Percentiles rank a stretch among this genome's conserved stretches.
Conservation (phyloP, 2,797 vertebrate genomes). For the Spinibarbus caldwelli region DNA sequence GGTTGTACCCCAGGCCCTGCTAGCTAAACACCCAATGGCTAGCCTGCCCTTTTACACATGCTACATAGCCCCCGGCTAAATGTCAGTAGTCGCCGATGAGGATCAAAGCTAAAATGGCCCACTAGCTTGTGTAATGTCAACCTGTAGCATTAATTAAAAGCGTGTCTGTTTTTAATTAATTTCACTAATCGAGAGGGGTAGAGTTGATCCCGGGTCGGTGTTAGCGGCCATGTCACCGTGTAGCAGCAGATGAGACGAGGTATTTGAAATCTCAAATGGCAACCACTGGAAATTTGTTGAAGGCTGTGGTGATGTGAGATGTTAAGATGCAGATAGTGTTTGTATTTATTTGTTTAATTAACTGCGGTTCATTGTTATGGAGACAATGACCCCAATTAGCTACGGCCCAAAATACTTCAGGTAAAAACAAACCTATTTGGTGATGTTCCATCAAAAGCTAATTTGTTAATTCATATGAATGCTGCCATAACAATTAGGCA, state of each 20-base stretch:
- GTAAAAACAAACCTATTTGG: conserved; percentile 26
- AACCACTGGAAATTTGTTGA: not conserved
- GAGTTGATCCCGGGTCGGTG: not conserved
- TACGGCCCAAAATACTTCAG: not conserved
- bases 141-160: conserved; percentile 46
- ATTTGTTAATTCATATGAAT: not conserved
- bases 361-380: conserved; percentile 32
- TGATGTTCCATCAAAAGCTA: conserved; percentile 14
- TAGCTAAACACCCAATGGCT: conserved; percentile 36
- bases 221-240: not conserved
- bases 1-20: conserved; percentile 29
- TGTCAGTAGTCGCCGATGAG: conserved; percentile 49
- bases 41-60: conserved; percentile 40
- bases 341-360: conserved; percentile 54
- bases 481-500: not conserved
- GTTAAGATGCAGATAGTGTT: conserved; percentile 25
- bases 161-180: conserved; percentile 51
- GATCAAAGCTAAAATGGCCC: conserved; percentile 42
- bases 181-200: conserved; percentile 31
- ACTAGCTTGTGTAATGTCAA: conserved; percentile 44
- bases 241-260: not conserved
- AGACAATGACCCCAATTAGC: conserved; percentile 41
- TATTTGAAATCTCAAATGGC: not conserved
- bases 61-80: conserved; percentile 45
- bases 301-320: not conserved